These are phyloP conservation scores for Euura lappo DNA, from an alignment of 1,140 invertebrate genomes.

Conservation along the genomic window DNA sequence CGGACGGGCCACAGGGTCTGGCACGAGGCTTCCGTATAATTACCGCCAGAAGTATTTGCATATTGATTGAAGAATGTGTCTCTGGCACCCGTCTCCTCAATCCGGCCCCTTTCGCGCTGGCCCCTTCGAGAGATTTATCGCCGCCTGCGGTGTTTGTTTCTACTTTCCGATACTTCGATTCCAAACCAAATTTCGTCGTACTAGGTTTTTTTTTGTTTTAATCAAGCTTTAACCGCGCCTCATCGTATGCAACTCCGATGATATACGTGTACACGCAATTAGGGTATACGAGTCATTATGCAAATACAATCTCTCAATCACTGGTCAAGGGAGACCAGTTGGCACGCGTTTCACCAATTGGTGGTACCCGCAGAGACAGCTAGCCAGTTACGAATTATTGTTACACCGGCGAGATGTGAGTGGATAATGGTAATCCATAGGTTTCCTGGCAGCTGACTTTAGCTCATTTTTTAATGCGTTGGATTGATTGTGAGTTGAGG, in stretches of 20 bases:
- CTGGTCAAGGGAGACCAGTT: neutral
- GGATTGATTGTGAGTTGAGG: neutral
- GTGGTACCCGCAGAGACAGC: too few species aligned
- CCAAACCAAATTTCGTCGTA: too few species aligned
- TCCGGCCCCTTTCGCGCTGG: constrained; percentile 5
- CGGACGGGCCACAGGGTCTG: constrained; percentile 23
- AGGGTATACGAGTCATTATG: neutral
- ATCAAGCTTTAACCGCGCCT: too few species aligned
- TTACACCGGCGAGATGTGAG: too few species aligned
- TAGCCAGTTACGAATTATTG: too few species aligned
- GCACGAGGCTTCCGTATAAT: constrained; percentile 58
- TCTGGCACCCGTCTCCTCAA: constrained; percentile 38
- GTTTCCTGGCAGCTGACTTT: too few species aligned
- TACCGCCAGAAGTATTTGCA: constrained; percentile 59
- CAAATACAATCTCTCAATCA: neutral
- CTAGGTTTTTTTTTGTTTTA: too few species aligned
- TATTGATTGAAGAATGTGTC: constrained; percentile 57
- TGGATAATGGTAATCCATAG: too few species aligned
- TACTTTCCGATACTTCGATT: neutral
- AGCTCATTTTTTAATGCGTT: too few species aligned
- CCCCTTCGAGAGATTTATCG: neutral
- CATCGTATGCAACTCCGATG: too few species aligned
- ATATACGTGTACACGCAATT: too few species aligned
- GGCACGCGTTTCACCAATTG: neutral
- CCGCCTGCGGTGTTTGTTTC: neutral